A percentile compares a stretch with the other conserved stretches of the same genome.
These are phyloP conservation scores for Lasioglossum baleicum DNA, from an alignment of 1,140 invertebrate genomes.

Conservation along the genomic window DNA sequence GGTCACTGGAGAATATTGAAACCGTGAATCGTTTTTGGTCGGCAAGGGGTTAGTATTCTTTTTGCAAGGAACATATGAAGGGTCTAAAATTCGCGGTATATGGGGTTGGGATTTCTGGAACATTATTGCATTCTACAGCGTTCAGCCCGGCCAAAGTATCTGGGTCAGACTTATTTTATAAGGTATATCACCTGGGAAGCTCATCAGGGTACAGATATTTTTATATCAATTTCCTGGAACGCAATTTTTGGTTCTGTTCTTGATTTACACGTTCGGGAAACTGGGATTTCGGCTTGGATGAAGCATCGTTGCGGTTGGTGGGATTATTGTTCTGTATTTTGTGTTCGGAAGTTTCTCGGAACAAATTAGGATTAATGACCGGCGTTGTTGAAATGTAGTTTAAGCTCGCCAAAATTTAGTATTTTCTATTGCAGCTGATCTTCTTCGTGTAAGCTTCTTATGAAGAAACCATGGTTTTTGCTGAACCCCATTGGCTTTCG, in stretches of 20 bases:
- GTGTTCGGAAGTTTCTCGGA: neutral
- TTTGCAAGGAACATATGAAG: neutral
- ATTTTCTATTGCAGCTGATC: conserved; percentile 6
- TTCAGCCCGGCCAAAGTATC: too few relatives aligned
- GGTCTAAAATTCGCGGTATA: neutral
- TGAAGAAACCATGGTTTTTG: too few relatives aligned
- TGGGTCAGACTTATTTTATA: too few relatives aligned
- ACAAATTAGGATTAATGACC: conserved; percentile 31
- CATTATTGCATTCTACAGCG: too few relatives aligned
- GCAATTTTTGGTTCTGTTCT: too few relatives aligned
- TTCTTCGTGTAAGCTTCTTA: neutral
- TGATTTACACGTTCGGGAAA: neutral
- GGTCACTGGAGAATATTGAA: neutral
- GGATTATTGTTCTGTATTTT: neutral
- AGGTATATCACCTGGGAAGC: too few relatives aligned
- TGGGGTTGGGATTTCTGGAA: too few relatives aligned
- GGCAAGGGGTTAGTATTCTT: neutral
- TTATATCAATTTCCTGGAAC: too few relatives aligned
- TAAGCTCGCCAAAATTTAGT: neutral
- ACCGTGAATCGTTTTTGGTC: neutral
- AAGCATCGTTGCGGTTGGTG: too few relatives aligned
- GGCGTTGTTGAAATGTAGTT: conserved; percentile 9
- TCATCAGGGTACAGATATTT: too few relatives aligned
- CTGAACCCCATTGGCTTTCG: too few relatives aligned
- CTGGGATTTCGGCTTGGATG: too few relatives aligned